Conservation (phyloP, 2,888 invertebrate genomes). For the Pristionchus maxplancki region DNA sequence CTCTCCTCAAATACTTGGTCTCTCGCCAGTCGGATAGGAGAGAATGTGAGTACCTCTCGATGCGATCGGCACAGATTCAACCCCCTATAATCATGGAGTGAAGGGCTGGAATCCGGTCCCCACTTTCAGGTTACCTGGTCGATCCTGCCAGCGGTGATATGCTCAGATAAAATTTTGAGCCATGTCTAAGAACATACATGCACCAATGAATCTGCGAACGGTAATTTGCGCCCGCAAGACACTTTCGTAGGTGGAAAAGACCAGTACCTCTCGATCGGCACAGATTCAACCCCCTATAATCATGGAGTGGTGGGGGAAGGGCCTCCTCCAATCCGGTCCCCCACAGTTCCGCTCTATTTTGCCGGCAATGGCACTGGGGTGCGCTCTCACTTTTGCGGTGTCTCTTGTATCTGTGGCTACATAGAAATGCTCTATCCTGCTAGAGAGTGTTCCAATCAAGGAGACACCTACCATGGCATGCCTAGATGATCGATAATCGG, state of each 20-base stretch:
- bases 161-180: too few species aligned
- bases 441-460: not conserved
- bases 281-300: too few species aligned
- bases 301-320: too few species aligned
- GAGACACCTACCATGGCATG: not conserved
- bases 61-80: slow-evolving; percentile 32
- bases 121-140: too few species aligned
- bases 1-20: not conserved
- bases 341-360: slow-evolving; percentile 29
- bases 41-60: not conserved
- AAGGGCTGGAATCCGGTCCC: too few species aligned
- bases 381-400: not conserved
- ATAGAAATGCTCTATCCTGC: not conserved
- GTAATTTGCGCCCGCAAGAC: too few species aligned
- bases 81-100: slow-evolving; percentile 30
- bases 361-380: not conserved
- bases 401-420: not conserved
- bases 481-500: not conserved
- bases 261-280: too few species aligned
- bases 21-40: not conserved
- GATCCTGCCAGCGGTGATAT: too few species aligned
- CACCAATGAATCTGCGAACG: too few species aligned
- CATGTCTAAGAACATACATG: too few species aligned
- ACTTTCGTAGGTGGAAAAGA: too few species aligned
- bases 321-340: slow-evolving; percentile 19